Conservation (phyloP, 2,113 vertebrate genomes). For the Odontesthes bonariensis region DNA sequence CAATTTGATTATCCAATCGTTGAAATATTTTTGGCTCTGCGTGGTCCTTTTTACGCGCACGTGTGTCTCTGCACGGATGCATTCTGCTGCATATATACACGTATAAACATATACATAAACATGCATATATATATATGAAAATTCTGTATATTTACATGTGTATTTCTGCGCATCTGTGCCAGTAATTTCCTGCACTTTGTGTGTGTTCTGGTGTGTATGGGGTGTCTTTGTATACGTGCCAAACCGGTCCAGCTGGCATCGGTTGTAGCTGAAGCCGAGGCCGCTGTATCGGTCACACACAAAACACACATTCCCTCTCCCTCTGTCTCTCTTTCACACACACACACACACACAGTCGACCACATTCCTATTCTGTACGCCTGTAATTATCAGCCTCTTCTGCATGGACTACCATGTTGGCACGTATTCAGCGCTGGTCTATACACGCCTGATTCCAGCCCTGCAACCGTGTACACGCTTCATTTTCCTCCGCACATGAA, state of each 20-base stretch:
- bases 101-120: slow-evolving; percentile 12
- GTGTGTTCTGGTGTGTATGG: slow-evolving; percentile 21
- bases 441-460: slow-evolving; percentile 75
- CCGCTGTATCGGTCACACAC: slow-evolving; percentile 68
- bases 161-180: slow-evolving; percentile 39
- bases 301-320: slow-evolving; percentile 30
- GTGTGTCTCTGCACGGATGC: slow-evolving; percentile 8
- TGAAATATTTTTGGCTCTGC: background rate
- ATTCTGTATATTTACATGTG: slow-evolving; percentile 32
- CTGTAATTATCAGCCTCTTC: slow-evolving; percentile 81
- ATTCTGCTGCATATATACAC: slow-evolving; percentile 19
- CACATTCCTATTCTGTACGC: slow-evolving; percentile 64
- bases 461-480: slow-evolving; percentile 70
- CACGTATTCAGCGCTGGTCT: slow-evolving; percentile 70
- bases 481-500: slow-evolving; percentile 67
- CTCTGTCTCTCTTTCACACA: slow-evolving; percentile 31
- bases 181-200: slow-evolving; percentile 42
- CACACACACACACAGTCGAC: slow-evolving; percentile 49
- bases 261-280: slow-evolving; percentile 70
- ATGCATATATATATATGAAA: slow-evolving; percentile 19
- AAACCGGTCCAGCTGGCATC: slow-evolving; percentile 77
- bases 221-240: slow-evolving; percentile 70
- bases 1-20: no score
- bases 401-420: slow-evolving; percentile 79
- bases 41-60: slow-evolving; percentile 22